A percentile compares a stretch with the other conserved stretches of the same genome.
phyloP scores from a whole-genome alignment of 2,113 vertebrate genomes.

The Progne subis region DNA sequence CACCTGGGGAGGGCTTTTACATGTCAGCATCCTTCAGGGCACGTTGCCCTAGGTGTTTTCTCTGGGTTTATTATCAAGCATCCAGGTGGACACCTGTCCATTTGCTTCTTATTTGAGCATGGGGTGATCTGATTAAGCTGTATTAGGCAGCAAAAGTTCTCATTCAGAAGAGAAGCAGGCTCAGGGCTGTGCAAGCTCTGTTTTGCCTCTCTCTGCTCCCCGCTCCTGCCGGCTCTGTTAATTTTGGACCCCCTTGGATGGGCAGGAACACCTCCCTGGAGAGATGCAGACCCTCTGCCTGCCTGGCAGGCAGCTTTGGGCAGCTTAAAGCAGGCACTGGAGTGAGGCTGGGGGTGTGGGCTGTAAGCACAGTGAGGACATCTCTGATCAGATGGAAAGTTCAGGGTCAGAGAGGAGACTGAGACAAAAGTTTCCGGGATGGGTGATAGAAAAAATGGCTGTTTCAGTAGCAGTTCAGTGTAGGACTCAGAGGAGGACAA shows the following conservation, averaged over 20 bases:
- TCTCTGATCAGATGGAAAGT: neutral
- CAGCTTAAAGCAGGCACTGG: neutral
- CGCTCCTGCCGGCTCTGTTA: neutral
- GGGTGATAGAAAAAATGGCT: neutral
- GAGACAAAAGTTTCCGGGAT: neutral
- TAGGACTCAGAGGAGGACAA: accelerated
- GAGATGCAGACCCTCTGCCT: neutral
- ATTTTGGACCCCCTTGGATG: accelerated
- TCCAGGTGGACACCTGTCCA: neutral
- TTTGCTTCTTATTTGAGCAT: neutral
- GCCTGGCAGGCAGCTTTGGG: neutral
- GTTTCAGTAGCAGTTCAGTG: accelerated
- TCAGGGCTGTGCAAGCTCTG: neutral
- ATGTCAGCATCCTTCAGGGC: accelerated
- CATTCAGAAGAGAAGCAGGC: neutral
- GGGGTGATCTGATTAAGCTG: neutral
- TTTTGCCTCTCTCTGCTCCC: neutral
- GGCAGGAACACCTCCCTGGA: neutral
- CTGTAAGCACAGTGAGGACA: accelerated
- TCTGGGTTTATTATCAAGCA: neutral
- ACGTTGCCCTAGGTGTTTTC: accelerated
- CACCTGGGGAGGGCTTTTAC: neutral
- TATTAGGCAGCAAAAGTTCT: neutral
- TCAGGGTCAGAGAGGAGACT: neutral
- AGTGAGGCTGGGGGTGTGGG: neutral